Conservation (phyloP, 2,797 vertebrate genomes). For the Peromyscus eremicus region DNA sequence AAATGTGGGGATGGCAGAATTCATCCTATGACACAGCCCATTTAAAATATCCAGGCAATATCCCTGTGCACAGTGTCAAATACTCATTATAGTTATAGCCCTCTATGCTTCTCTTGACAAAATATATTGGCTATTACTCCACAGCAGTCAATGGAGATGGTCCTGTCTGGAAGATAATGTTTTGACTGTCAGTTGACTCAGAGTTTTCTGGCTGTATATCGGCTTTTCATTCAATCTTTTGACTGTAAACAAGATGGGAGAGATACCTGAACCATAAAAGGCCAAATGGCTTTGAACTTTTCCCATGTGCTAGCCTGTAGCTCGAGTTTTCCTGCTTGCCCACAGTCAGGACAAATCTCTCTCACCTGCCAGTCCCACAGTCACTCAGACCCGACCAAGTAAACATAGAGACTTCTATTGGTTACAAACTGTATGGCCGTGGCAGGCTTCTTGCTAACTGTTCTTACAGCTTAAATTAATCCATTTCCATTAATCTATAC, state of each 20-base stretch:
- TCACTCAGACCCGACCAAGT: too few relatives aligned
- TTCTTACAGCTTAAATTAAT: too few relatives aligned
- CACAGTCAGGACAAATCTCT: too few relatives aligned
- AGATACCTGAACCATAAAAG: not conserved
- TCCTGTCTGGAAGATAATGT: not conserved
- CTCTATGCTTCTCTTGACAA: not conserved
- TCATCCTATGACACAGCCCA: not conserved
- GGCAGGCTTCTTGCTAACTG: too few relatives aligned
- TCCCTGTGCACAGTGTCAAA: not conserved
- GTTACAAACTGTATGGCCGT: too few relatives aligned
- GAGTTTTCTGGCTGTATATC: not conserved
- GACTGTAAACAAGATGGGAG: not conserved
- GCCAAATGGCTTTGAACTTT: not conserved
- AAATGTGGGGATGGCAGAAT: not conserved
- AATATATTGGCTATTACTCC: not conserved
- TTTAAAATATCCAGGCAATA: not conserved
- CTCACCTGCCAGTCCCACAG: too few relatives aligned
- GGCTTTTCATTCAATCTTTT: not conserved
- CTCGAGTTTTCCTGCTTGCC: too few relatives aligned
- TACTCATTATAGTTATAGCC: not conserved
- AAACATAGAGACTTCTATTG: too few relatives aligned
- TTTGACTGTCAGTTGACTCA: constrained; percentile 6
- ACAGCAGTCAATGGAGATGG: not conserved
- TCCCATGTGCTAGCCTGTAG: not conserved
- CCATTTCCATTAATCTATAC: too few relatives aligned